Evolutionary conservation across 2,888 invertebrate genomes (phyloP), one percentile per base, ranked within the genome.

Genomic region (Synanthedon formicaeformis): DNA sequence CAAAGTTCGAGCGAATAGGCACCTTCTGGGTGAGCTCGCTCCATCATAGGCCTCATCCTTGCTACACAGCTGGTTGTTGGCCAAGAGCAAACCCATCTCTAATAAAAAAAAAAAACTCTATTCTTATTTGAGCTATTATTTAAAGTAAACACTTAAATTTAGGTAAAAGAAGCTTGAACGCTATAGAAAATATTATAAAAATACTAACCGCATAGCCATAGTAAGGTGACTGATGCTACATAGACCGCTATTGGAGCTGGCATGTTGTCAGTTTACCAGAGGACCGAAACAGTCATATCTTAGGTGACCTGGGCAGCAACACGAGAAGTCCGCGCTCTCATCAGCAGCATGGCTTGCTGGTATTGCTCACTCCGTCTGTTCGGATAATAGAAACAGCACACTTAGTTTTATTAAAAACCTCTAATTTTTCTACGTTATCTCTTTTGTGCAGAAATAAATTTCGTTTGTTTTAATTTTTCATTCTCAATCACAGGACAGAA

Each of bases 281-380:
- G 55, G 53, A 53, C 54, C 48, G 34, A 13, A n/a, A 49, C 14
- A 12, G 27, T 27, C 58, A 58, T 60, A 54, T 60, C 60, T 67
- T 82, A 84, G 60, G 83, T 85, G 63, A 79, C 74, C 53, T 76
- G 78, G 65, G 75, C 69, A 54, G 65, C 63, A 57, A 63, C 69
- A 57, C 69, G 66, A 57, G 58, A 60, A 51, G 68, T 65, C 53
- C 63, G 62, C 59, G 56, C 64, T 60, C 68, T 60, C 58, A 62
- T 62, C 56, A 64, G 67, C 60, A 64, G 61, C 82, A 81, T 81
- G 65, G 49, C 49, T 49, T 56, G 54, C 54, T 53, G 23, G 41
- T 51, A 23, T 12, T 3, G 2, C 13, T 5, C 45, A 14, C 45
- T 45, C 11, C 45, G 13, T 14, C 45, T 45, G 6, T 13, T n/a